phyloP scores from a whole-genome alignment of 2,113 vertebrate species.

The Hassar affinis region DNA sequence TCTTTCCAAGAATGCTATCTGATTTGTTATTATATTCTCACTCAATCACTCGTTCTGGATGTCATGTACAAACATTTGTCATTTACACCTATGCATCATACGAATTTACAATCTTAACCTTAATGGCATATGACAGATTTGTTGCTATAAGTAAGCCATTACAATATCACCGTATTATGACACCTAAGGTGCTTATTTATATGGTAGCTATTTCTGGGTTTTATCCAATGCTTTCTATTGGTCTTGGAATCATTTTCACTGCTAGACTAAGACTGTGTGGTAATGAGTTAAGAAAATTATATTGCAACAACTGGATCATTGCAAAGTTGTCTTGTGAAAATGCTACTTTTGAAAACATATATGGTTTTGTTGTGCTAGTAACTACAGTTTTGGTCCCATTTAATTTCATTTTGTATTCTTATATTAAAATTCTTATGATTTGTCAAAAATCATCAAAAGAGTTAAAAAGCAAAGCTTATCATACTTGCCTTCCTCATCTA shows the following conservation, averaged over 20 bases:
- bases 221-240: conserved; percentile 56
- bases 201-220: conserved; percentile 43
- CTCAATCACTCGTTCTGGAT: conserved; percentile 61
- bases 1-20: conserved; percentile 68
- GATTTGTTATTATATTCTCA: conserved; percentile 62
- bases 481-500: conserved; percentile 54
- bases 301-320: conserved; percentile 68
- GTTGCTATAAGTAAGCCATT: conserved; percentile 72
- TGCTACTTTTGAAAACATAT: neutral
- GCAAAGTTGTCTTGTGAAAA: conserved; percentile 62
- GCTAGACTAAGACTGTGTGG: conserved; percentile 60
- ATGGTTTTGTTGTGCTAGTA: conserved; percentile 40
- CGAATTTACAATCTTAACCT: conserved; percentile 67
- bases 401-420: conserved; percentile 47
- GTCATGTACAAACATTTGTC: conserved; percentile 66
- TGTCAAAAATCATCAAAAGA: conserved; percentile 48
- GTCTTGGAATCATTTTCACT: conserved; percentile 50
- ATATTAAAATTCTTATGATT: conserved; percentile 47
- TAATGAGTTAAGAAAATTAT: conserved; percentile 63
- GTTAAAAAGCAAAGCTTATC: conserved; percentile 42
- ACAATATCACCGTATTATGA: conserved; percentile 68
- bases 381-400: conserved; percentile 43
- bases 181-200: conserved; percentile 26
- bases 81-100: conserved; percentile 70
- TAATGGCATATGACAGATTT: conserved; percentile 74